Evolutionary conservation across 37 sponge, comb jelly and placozoan genomes (phyloP).

Genomic region (Ianthella basta): DNA sequence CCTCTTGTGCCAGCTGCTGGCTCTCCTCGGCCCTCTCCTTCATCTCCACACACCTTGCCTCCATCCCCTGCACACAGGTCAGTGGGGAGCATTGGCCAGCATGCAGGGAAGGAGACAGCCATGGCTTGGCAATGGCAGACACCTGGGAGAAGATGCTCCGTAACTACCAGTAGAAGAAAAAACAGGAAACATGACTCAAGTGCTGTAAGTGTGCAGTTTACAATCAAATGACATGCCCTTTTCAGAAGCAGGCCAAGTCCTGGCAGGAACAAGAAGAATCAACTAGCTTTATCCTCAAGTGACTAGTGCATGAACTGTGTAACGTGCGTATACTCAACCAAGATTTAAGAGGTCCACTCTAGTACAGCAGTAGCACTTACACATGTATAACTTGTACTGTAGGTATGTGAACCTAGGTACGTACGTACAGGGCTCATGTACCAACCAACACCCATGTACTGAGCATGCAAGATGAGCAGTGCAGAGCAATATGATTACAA

Average conservation of each 20-base stretch:
- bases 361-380: no score
- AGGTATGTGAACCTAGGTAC: background rate
- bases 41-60: background rate
- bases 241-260: no score
- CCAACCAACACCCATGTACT: background rate
- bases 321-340: no score
- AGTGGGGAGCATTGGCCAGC: background rate
- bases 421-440: background rate
- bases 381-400: background rate
- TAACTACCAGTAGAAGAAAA: background rate
- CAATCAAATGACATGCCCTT: no score
- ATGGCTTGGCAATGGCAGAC: background rate
- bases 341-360: no score
- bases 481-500: no score
- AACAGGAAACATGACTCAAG: background rate
- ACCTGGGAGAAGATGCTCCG: background rate
- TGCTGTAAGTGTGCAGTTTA: no score
- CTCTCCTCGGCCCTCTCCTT: background rate
- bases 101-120: background rate
- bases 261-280: no score
- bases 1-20: no score
- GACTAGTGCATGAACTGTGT: no score
- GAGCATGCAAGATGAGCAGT: no score
- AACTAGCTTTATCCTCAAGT: no score
- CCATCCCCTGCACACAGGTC: conserved; percentile 7